Percentiles rank a stretch among this genome's conserved stretches.
These are phyloP conservation scores for Aphelocoma californica DNA, from an alignment of 2,797 vertebrate genomes.

Conservation along the genomic window DNA sequence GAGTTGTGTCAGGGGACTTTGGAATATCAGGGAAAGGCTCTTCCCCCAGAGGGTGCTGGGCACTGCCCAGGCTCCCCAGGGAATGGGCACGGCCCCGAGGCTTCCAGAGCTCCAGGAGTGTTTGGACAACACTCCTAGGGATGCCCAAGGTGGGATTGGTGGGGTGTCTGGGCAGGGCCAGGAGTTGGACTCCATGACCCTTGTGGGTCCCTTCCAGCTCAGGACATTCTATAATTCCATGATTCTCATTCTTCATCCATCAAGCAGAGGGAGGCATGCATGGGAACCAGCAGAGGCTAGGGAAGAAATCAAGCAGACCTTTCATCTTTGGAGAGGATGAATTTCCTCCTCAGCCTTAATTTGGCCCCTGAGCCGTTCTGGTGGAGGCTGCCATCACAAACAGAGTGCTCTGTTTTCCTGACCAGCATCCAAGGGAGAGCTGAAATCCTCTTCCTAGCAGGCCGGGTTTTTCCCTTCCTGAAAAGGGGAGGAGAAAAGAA, in stretches of 20 bases:
- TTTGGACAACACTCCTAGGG: rapidly evolving
- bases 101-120: rapidly evolving
- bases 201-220: background rate
- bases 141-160: background rate
- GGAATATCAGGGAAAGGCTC: rapidly evolving
- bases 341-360: background rate
- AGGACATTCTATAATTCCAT: background rate
- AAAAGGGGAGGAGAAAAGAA: background rate
- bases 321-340: background rate
- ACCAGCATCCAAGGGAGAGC: background rate
- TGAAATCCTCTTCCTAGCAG: background rate
- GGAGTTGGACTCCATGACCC: rapidly evolving
- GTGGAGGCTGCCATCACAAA: background rate
- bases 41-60: background rate
- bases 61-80: background rate
- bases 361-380: background rate
- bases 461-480: background rate
- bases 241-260: background rate
- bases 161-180: background rate
- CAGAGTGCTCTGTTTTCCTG: background rate
- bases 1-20: background rate
- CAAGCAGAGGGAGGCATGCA: background rate
- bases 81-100: rapidly evolving
- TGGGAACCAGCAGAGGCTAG: background rate
- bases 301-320: background rate